Percentiles rank a stretch among this genome's conserved stretches.
Conservation (phyloP, 2,888 invertebrate species). For the Clostera curtula region DNA sequence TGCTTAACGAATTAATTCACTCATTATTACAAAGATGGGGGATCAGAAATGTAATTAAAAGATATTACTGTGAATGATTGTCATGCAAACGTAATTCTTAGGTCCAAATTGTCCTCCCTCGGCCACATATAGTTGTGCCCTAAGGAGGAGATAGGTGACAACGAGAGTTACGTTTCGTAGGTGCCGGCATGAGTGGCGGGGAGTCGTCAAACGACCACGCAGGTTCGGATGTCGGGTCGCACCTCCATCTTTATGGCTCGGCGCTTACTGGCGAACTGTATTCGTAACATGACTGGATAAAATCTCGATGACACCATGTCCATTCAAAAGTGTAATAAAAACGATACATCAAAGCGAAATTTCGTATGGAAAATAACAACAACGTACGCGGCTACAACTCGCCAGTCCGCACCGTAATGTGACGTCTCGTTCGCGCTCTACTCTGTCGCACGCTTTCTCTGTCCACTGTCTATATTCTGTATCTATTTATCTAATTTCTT, state of each 20-base stretch:
- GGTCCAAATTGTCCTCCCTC: conserved; percentile 34
- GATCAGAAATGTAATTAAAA: too few species aligned
- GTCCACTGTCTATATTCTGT: conserved; percentile 31
- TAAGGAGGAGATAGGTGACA: conserved; percentile 32
- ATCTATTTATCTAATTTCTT: conserved; percentile 39
- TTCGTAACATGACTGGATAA: too few species aligned
- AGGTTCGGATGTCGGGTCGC: conserved; percentile 20
- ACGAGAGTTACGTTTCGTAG: conserved; percentile 25
- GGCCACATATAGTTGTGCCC: conserved; percentile 39
- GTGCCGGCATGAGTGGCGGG: conserved; percentile 25
- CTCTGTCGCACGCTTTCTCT: conserved; percentile 37
- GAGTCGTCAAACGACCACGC: conserved; percentile 44
- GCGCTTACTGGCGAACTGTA: too few species aligned
- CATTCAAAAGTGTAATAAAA: too few species aligned
- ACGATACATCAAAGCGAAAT: too few species aligned
- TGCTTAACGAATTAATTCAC: too few species aligned
- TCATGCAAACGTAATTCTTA: conserved; percentile 24
- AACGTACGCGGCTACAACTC: too few species aligned
- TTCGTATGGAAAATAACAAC: too few species aligned
- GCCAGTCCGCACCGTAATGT: too few species aligned
- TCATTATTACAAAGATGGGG: too few species aligned
- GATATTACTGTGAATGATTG: conserved; percentile 4
- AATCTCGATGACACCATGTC: too few species aligned
- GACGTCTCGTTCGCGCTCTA: conserved; percentile 27
- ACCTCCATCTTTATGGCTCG: conserved; percentile 14